Evolutionary conservation across 1,140 invertebrate genomes (phyloP), one percentile per base, ranked within the genome.

Genomic region (Dendroctonus valens): DNA sequence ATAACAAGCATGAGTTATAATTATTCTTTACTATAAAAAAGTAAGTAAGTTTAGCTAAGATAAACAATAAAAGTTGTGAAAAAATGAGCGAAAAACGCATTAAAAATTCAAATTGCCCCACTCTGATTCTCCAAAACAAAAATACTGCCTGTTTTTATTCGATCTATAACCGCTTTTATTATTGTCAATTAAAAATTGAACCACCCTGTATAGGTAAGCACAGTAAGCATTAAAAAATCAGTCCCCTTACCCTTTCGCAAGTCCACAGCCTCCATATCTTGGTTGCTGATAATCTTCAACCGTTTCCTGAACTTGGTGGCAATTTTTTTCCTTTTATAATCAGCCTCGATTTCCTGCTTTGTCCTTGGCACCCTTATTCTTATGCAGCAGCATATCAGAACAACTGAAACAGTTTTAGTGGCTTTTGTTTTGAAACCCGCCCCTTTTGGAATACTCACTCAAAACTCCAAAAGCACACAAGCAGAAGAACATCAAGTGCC

Each of bases 301-400:
- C 93, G 85, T 65, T 89, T 86, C 11, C 89, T 83, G 78, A 96
- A 96, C 75, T 89, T 92, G 67, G 84, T 84, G 0, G 92, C 89
- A 38, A 96, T 86, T 76, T 89, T 89, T 71, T 91, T 89, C 5
- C 93, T 81, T 68, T 91, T 85, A 78, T 91, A 93, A 79, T 96
- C 91, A 0, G 91, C 92, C 77, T 96, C 92, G 54, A 96, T 96
- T 78, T 96, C 92, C 78, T 96, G 93, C 75, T 95, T 96, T 0
- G 93, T 96, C 37, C 93, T 83, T 3, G 93, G 93, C 70, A 96
- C 89, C 39, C 93, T 85, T 74, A 94, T 92, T 60, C 89, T 87
- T 53, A 93, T 84, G 72, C 93, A 93, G 73, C 93, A 95, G 73
- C 92, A 95, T 52, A 94, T 75, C 68, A 91, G 85, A 60, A 95